Evolutionary conservation across 2,888 invertebrate species (phyloP), one percentile per base, ranked within the genome.

Genomic region (Dynastes grantii): DNA sequence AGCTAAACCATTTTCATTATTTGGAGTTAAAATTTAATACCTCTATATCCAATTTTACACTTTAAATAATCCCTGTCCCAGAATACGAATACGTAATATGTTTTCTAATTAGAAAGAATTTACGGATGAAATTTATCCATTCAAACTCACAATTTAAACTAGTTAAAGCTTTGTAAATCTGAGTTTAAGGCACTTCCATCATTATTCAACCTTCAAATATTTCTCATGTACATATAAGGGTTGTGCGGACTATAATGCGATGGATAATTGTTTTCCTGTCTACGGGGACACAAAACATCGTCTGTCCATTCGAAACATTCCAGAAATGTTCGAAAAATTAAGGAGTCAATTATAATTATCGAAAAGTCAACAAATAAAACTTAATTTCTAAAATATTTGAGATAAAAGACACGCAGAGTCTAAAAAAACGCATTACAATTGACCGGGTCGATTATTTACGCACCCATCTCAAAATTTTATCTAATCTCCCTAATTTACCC

Each of bases 401-500:
- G 78, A 78, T 78, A 78, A 78, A 45, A n/a, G 61, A 40, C 29
- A 27, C 22, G 29, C 45, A 16, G n/a, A 5, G 55, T 22, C 55
- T 2, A 22, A 58, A 58, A 32, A 40, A 71, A 71, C 29, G 45
- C 22, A 49, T 22, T 4, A 58, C 73, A 73, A 73, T 73, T 73
- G 49, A 29, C 61, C 61, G 6, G 11, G n/a, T 5, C 5, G 73
- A 61, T 37, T 75, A 63, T 75, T 75, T 75, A 63, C 45, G 73
- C 63, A 61, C 27, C 61, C 61, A 45, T 58, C 49, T 27, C 27
- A 45, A 75, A 22, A 45, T 45, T 22, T 75, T 75, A 77, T 79
- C 79, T 79, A 79, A 79, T 79, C 79, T 78, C 64, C 65, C 73
- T 71, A 79, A 73, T 79, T 79, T 77, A 75, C 70, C 77, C 67